These are phyloP conservation scores for Epirrita christyi DNA, from an alignment of 2,888 invertebrate genomes.

Conservation along the genomic window DNA sequence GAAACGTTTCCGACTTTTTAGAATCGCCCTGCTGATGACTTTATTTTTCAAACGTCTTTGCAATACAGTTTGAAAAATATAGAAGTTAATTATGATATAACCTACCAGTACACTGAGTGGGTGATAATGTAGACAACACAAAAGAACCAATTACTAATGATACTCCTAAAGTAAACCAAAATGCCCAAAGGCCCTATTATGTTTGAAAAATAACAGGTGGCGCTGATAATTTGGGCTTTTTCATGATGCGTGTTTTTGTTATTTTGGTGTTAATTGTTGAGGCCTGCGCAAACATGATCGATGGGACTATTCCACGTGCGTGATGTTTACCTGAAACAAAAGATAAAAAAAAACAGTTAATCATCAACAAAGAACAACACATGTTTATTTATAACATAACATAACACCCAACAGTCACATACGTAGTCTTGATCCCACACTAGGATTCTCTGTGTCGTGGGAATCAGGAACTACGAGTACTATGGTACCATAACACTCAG, in stretches of 20 bases:
- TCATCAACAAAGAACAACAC: not conserved
- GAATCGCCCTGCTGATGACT: too few relatives aligned
- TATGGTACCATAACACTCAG: too few relatives aligned
- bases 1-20: too few relatives aligned
- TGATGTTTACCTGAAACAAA: constrained; percentile 43
- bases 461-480: too few relatives aligned
- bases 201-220: constrained; percentile 11
- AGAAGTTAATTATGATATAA: not conserved
- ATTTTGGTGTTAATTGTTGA: constrained; percentile 16
- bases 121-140: not conserved
- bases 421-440: too few relatives aligned
- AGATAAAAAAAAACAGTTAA: constrained; percentile 4
- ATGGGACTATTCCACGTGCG: not conserved
- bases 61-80: not conserved
- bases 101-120: not conserved
- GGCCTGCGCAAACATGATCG: constrained; percentile 31
- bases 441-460: too few relatives aligned
- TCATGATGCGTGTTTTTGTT: constrained; percentile 9
- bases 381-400: too few relatives aligned
- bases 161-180: not conserved
- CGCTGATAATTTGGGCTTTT: constrained; percentile 2
- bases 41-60: too few relatives aligned
- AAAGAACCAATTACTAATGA: not conserved
- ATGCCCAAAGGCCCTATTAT: not conserved
- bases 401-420: too few relatives aligned